Conservation (phyloP, 2,888 invertebrate species). For the Limnephilus rhombicus region DNA sequence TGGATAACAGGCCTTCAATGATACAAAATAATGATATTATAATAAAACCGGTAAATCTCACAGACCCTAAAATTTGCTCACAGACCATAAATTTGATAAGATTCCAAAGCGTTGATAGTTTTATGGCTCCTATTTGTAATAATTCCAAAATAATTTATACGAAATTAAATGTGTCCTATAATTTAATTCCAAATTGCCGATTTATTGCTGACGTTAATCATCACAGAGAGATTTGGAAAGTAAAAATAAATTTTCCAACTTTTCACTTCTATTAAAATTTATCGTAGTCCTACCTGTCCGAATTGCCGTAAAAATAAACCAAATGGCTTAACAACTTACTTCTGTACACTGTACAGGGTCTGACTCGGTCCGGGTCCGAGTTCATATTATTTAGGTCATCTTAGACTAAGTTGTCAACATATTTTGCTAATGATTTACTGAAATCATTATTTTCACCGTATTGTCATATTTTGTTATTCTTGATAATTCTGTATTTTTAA, state of each 20-base stretch:
- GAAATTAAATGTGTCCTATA: constrained; percentile 16
- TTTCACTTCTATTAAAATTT: constrained; percentile 38
- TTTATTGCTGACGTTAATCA: constrained; percentile 20
- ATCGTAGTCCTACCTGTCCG: constrained; percentile 29
- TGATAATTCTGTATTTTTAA: neutral
- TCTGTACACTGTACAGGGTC: neutral
- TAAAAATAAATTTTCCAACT: constrained; percentile 16
- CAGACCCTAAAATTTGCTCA: neutral
- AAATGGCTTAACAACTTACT: neutral
- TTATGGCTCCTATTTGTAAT: constrained; percentile 25
- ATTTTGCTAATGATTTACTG: neutral
- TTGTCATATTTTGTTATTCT: neutral
- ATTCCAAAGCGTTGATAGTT: constrained; percentile 4
- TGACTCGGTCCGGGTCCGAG: neutral
- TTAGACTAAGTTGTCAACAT: constrained; percentile 1
- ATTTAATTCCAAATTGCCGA: constrained; percentile 20
- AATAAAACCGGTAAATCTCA: neutral
- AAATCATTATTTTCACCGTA: neutral
- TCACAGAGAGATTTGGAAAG: constrained; percentile 4
- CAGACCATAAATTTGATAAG: constrained; percentile 19
- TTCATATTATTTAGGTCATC: neutral
- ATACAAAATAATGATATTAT: neutral
- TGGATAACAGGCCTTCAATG: neutral
- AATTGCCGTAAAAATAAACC: neutral
- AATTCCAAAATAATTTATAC: constrained; percentile 15